Percentiles rank a stretch among this genome's conserved stretches.
Evolutionary conservation across 1,140 invertebrate species (phyloP).

Genomic region (Listronotus oregonensis): DNA sequence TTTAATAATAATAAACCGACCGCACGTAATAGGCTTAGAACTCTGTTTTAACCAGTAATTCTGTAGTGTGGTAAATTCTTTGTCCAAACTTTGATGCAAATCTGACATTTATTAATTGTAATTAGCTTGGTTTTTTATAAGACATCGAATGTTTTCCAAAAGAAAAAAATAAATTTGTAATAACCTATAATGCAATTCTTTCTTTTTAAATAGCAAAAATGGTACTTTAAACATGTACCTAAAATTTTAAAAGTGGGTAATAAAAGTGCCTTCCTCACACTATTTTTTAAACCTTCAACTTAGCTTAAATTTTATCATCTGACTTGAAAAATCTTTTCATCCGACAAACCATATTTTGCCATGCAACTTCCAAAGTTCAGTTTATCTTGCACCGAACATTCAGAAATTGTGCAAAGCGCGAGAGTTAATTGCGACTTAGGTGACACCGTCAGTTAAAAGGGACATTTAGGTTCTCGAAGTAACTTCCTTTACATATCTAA

Average conservation of each 20-base stretch:
- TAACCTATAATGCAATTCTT: no score
- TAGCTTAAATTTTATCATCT: slow-evolving; percentile 11
- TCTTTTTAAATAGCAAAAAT: no score
- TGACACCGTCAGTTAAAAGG: slow-evolving; percentile 19
- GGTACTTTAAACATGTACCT: no score
- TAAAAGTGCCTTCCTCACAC: not conserved
- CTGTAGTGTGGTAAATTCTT: no score
- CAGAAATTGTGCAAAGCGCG: slow-evolving; percentile 14
- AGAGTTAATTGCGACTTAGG: slow-evolving; percentile 20
- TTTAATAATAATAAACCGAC: no score
- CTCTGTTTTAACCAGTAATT: no score
- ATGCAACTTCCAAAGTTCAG: slow-evolving; percentile 19
- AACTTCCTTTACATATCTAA: slow-evolving; percentile 2
- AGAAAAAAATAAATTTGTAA: no score
- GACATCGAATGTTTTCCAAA: no score
- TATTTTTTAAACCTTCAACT: not conserved
- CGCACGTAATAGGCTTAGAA: no score
- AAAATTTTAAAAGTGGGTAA: not conserved
- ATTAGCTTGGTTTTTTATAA: no score
- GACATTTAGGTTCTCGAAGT: slow-evolving; percentile 17
- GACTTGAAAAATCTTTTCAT: slow-evolving; percentile 19
- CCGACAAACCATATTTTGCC: slow-evolving; percentile 23
- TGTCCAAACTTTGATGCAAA: no score
- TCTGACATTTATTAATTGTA: no score
- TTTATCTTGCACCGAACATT: slow-evolving; percentile 16